Evolutionary conservation across 1,140 invertebrate genomes (phyloP), one percentile per base, ranked within the genome.

Genomic region (Magallana angulata): DNA sequence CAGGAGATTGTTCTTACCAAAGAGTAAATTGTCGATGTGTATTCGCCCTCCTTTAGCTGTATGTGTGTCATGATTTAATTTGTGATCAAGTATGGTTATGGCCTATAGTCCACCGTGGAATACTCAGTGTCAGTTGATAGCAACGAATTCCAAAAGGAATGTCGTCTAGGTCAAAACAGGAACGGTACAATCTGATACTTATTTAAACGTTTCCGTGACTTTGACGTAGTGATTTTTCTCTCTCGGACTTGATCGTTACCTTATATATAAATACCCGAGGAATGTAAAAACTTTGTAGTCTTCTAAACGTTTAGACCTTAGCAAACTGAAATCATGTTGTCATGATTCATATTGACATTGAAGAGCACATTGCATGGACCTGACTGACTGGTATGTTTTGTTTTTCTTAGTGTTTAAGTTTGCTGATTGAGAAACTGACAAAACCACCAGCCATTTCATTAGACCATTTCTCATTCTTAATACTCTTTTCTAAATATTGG

Each of bases 11-110:
- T 5, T 88, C 87, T 89, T 92, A 94, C 94, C 91, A 94, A 91
- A 83, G 92, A 91, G 90, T 95, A 95, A 81, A 95, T 92, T 18
- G 94, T 94, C 30, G 94, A 92, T 16, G 94, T 94, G 84, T 91
- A 94, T 90, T 95, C 94, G 60, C 94, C 94, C 90, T 95, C 94
- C 91, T 94, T 95, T 76, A 94, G 88, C 87, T 94, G 93, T n/a
- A 94, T 80, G 86, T 91, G 91, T 24, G 94, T 93, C 94, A 95
- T 94, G 36, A 48, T 48, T 48, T 48, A 48, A 30, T 71, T 82
- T 59, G 36, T 36, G 3, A 18, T 71, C n/a, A 8, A 71, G 11
- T 18, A 18, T 30, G 18, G 14, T 0, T 71, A 24, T 48, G 36
- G 36, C 36, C 36, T 48, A 48, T 48, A 5, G 36, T 48, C 36